Evolutionary conservation across 1,140 invertebrate genomes (phyloP).

Genomic region (Bombus vancouverensis): DNA sequence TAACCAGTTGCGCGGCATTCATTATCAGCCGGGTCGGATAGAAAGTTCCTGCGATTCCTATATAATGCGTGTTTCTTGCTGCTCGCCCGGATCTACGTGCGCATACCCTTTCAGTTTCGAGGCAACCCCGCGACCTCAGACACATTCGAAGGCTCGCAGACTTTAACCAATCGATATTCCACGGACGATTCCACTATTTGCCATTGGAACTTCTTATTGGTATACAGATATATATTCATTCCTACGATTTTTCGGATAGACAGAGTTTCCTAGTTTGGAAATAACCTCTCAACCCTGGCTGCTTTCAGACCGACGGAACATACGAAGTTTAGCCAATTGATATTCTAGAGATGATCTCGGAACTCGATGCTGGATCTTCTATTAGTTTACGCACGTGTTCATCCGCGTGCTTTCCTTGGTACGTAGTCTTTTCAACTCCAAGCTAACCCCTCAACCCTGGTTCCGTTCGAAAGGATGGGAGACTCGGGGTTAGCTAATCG

Average conservation of each 20-base stretch:
- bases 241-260: neutral
- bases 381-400: neutral
- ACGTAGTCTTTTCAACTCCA: neutral
- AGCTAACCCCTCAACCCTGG: neutral
- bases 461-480: neutral
- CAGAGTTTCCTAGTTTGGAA: neutral
- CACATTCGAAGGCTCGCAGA: neutral
- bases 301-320: neutral
- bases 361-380: neutral
- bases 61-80: constrained; percentile 64
- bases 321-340: constrained; percentile 4
- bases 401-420: neutral
- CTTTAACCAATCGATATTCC: constrained; percentile 32
- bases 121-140: constrained; percentile 13
- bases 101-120: constrained; percentile 30
- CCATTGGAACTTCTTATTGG: constrained; percentile 3
- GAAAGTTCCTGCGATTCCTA: constrained; percentile 67
- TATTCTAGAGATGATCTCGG: constrained; percentile 1
- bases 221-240: neutral
- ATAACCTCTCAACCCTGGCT: constrained; percentile 18
- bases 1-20: constrained; percentile 76
- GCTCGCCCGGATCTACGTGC: neutral
- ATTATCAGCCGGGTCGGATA: constrained; percentile 70
- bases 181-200: constrained; percentile 4
- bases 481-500: neutral